phyloP scores from a whole-genome alignment of 2,113 vertebrate species.

The Erpornis zantholeuca region DNA sequence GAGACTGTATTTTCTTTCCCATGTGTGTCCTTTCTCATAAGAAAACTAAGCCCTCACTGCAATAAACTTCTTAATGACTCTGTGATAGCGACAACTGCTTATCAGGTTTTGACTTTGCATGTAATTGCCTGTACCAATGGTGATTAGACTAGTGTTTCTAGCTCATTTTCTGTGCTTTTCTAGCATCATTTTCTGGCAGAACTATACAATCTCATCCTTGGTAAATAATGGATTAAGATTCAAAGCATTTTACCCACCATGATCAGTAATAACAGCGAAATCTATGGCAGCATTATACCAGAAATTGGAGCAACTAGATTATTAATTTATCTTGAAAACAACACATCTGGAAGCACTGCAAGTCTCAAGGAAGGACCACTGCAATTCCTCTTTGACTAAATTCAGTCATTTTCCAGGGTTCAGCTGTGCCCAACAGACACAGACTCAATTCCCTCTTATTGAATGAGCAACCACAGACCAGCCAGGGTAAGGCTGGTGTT shows the following conservation, averaged over 20 bases:
- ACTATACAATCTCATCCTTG: background rate
- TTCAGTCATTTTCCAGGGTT: background rate
- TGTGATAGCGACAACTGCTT: background rate
- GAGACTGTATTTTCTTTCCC: background rate
- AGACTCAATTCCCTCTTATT: background rate
- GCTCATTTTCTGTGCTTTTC: background rate
- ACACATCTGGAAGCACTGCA: background rate
- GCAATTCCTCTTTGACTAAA: background rate
- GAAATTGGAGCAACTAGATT: background rate
- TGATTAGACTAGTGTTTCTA: background rate
- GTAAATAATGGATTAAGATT: background rate
- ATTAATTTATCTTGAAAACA: background rate
- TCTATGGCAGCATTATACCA: background rate
- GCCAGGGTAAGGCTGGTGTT: background rate
- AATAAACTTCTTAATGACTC: background rate
- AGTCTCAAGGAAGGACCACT: background rate
- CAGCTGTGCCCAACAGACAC: background rate
- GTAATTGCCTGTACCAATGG: background rate
- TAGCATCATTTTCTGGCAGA: background rate
- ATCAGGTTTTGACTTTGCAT: background rate
- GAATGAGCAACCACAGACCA: background rate
- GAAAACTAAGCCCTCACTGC: background rate
- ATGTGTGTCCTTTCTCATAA: background rate
- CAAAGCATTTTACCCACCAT: background rate
- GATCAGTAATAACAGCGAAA: background rate